Evolutionary conservation across 2,797 vertebrate species (phyloP).

Genomic region (Poeciliopsis presidionis): DNA sequence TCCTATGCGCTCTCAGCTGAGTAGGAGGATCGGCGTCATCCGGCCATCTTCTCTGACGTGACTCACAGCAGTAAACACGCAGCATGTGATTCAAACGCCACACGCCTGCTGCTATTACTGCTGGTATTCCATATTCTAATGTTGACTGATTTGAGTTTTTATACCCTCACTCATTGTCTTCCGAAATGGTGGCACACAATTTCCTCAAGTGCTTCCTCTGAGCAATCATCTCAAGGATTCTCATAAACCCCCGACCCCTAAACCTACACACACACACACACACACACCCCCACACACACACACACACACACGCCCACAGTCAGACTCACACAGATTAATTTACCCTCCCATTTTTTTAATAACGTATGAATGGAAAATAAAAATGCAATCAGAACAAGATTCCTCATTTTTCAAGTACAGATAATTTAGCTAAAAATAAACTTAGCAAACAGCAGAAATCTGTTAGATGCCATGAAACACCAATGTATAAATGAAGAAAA

Average conservation of each 20-base stretch:
- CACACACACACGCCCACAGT: background rate
- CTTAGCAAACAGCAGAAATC: conserved; percentile 1
- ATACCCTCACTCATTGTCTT: conserved; percentile 27
- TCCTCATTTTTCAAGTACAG: conserved; percentile 34
- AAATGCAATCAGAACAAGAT: conserved; percentile 21
- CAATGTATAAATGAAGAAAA: conserved; percentile 25
- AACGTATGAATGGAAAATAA: conserved; percentile 39
- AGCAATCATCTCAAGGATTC: conserved; percentile 57
- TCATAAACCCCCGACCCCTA: conserved; percentile 6
- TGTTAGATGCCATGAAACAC: conserved; percentile 13
- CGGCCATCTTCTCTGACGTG: conserved; percentile 23
- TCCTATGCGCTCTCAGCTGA: conserved; percentile 33
- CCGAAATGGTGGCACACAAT: conserved; percentile 29
- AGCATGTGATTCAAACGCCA: conserved; percentile 13
- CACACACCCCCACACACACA: background rate
- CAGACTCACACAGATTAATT: background rate
- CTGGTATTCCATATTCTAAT: background rate
- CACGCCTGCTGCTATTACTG: conserved; percentile 12
- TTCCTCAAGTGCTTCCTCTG: conserved; percentile 50
- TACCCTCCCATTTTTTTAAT: conserved; percentile 34
- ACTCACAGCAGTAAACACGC: conserved; percentile 3
- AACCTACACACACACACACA: background rate
- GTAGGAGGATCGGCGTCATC: conserved; percentile 54
- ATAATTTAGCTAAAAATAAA: conserved; percentile 13
- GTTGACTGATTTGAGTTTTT: conserved; percentile 40